A percentile compares a stretch with the other conserved stretches of the same genome.
These are phyloP conservation scores for Columba livia DNA, from an alignment of 2,113 vertebrate species.

Conservation along the genomic window DNA sequence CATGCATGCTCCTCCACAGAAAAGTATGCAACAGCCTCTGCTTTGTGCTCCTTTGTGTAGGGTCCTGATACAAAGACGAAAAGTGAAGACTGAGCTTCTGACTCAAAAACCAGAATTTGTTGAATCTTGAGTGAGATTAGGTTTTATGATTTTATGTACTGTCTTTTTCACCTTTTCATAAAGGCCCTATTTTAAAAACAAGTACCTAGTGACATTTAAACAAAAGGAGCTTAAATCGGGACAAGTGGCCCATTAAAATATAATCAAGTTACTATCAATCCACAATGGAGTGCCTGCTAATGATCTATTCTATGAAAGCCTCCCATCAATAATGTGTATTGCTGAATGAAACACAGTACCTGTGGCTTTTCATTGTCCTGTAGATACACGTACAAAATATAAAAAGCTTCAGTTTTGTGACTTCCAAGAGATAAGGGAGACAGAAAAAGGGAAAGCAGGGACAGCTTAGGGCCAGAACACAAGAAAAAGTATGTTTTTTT, in stretches of 20 bases:
- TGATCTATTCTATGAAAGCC: neutral
- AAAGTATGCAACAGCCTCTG: neutral
- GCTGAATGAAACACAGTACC: neutral
- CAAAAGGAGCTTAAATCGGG: conserved; percentile 29
- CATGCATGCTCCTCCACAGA: neutral
- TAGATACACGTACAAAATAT: neutral
- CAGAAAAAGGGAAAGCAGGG: neutral
- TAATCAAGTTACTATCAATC: neutral
- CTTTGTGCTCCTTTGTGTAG: neutral
- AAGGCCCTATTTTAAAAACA: conserved; percentile 3
- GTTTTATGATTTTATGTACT: conserved; percentile 35
- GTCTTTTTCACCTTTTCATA: neutral
- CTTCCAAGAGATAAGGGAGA: neutral
- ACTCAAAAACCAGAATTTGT: neutral
- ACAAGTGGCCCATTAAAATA: neutral
- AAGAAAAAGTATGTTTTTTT: neutral
- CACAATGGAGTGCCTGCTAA: neutral
- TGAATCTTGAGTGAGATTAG: conserved; percentile 24
- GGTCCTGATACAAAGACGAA: neutral
- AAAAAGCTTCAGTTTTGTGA: neutral
- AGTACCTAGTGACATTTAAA: conserved; percentile 38
- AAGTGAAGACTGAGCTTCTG: neutral
- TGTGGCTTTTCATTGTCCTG: neutral
- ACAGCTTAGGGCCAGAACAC: neutral
- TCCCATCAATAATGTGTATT: neutral